These are phyloP conservation scores for Epinotia bilunana DNA, from an alignment of 2,888 invertebrate genomes.

Conservation along the genomic window DNA sequence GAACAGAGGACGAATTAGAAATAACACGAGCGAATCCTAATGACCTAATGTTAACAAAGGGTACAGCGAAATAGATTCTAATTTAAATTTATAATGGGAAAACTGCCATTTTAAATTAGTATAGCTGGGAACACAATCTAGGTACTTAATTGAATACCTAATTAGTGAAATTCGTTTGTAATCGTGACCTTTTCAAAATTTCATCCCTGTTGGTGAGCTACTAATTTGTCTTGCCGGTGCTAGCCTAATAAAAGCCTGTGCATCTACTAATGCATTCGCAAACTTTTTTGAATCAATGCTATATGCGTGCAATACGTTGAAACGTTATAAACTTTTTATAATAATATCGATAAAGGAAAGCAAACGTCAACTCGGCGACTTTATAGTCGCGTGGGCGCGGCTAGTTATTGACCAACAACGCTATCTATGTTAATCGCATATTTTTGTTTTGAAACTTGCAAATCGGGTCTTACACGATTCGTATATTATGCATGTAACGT, in stretches of 20 bases:
- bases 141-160: background rate
- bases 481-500: conserved; percentile 36
- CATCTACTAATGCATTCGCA: no score
- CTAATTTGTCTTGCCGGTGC: no score
- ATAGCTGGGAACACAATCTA: background rate
- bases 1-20: conserved; percentile 53
- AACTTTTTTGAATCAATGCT: background rate
- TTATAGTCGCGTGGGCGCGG: conserved; percentile 60
- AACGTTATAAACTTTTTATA: conserved; percentile 19
- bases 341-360: conserved; percentile 54
- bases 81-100: conserved; percentile 4
- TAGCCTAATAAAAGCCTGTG: no score
- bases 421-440: conserved; percentile 59
- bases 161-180: background rate
- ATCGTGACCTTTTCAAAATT: no score
- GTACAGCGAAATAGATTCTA: background rate
- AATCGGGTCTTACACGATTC: conserved; percentile 51
- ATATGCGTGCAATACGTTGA: background rate
- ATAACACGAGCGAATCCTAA: conserved; percentile 44
- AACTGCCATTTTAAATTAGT: background rate
- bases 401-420: conserved; percentile 56
- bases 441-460: conserved; percentile 61
- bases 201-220: no score
- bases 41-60: background rate
- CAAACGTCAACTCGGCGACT: conserved; percentile 54